Evolutionary conservation across 2,113 vertebrate genomes (phyloP), one percentile per base, ranked within the genome.

Genomic region (Rallus limicola): DNA sequence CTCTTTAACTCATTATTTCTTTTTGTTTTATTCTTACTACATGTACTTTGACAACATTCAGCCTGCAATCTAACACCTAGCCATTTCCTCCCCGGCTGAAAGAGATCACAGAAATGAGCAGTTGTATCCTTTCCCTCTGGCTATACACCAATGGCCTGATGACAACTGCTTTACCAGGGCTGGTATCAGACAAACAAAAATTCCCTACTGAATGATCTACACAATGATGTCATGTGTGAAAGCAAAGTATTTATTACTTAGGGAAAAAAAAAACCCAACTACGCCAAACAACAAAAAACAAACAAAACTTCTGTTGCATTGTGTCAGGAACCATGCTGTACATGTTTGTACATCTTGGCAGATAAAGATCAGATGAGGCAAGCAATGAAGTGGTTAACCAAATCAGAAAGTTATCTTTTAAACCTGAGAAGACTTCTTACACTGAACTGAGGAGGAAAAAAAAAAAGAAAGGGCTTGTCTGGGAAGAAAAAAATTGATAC

Each of bases 341-440:
- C 95, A 92, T 89, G 96, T 95, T 95, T 94, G 86, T 94, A 97
- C 96, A 96, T 82, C 74, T 87, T 91, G 91, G 53, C 26, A 93
- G 95, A 95, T 96, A 96, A 95, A 64, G 91, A 97, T 97, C 95
- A 93, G 93, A 93, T 95, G 94, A 97, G 83, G 86, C 93, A 96
- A 96, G 95, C 83, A 97, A 71, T 91, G 92, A 96, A 97, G 94
- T 92, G 94, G 96, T 96, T 97, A 97, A 97, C 86, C 91, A 92
- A 95, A 95, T 85, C 72, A 81, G 76, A 92, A 88, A 91, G 40
- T 89, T 95, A 90, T 90, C 82, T 86, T 70, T 76, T 91, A 91
- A 96, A 81, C 53, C 60, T 86, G 64, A 92, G 83, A 87, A 72
- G 92, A 92, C 48, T 67, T 90, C 88, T 88, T 64, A 65, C 23